These are phyloP conservation scores for Gymnorhina tibicen DNA, from an alignment of 2,113 vertebrate genomes.

Conservation along the genomic window DNA sequence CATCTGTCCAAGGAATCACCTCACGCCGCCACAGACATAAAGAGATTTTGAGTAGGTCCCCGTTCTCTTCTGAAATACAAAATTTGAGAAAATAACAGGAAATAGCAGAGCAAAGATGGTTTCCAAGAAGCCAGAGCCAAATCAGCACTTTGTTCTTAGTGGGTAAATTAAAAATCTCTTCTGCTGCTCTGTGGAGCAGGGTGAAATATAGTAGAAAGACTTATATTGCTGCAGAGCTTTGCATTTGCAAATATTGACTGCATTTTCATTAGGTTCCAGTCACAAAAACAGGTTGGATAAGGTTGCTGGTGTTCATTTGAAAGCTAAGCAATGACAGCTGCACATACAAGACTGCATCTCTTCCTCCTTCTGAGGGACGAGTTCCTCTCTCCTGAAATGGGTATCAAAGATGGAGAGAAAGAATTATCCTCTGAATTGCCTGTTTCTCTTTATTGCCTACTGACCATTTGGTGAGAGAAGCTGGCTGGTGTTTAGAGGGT, in stretches of 20 bases:
- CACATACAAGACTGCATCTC: not conserved
- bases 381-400: not conserved
- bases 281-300: not conserved
- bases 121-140: conserved; percentile 24
- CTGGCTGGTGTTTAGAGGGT: not conserved
- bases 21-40: not conserved
- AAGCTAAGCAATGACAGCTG: not conserved
- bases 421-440: not conserved
- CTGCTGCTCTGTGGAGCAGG: not conserved
- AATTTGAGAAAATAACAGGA: conserved; percentile 15
- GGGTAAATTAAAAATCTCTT: not conserved
- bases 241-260: not conserved
- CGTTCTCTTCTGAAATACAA: not conserved
- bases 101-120: not conserved
- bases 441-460: not conserved
- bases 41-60: not conserved
- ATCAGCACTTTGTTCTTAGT: not conserved
- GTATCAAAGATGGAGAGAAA: not conserved
- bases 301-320: not conserved
- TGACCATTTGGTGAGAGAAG: not conserved
- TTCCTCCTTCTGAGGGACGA: not conserved
- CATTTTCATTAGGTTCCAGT: not conserved
- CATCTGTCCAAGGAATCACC: not conserved
- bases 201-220: not conserved
- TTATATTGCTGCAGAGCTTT: not conserved